phyloP scores from a whole-genome alignment of 2,113 vertebrate genomes.

The Seriola quinqueradiata region DNA sequence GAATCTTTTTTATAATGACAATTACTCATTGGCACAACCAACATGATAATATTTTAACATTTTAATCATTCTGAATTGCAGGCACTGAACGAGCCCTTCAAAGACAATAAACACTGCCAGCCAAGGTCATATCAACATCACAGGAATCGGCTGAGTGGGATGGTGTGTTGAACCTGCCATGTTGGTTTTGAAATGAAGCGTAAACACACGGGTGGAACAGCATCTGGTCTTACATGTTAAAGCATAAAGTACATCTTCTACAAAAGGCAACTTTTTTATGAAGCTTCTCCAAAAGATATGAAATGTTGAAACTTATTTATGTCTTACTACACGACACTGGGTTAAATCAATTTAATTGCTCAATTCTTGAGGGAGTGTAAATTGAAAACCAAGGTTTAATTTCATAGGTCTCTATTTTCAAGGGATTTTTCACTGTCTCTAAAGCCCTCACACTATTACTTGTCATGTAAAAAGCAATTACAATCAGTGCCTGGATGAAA shows the following conservation, averaged over 20 bases:
- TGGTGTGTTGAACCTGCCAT: background rate
- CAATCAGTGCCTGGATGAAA: constrained; percentile 80
- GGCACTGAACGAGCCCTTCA: background rate
- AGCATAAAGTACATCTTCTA: constrained; percentile 1
- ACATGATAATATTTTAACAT: background rate
- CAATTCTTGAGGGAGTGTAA: constrained; percentile 81
- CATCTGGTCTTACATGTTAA: background rate
- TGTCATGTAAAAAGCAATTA: constrained; percentile 84
- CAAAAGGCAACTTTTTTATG: constrained; percentile 46
- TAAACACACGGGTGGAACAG: background rate
- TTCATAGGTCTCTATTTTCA: constrained; percentile 82
- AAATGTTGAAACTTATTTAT: constrained; percentile 73
- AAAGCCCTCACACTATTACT: constrained; percentile 82
- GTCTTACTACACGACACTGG: constrained; percentile 76
- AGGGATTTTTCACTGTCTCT: constrained; percentile 79
- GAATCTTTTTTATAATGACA: constrained; percentile 2
- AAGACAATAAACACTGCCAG: constrained; percentile 12
- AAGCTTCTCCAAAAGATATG: constrained; percentile 38
- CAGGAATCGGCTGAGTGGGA: background rate
- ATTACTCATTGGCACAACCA: background rate
- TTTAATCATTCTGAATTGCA: background rate
- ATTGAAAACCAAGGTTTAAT: constrained; percentile 89
- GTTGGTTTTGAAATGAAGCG: constrained; percentile 18
- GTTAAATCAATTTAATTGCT: constrained; percentile 81
- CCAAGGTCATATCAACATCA: constrained; percentile 23